Base-by-base conservation (phyloP, 2,113 vertebrate species). In the Halcyon senegalensis region DNA sequence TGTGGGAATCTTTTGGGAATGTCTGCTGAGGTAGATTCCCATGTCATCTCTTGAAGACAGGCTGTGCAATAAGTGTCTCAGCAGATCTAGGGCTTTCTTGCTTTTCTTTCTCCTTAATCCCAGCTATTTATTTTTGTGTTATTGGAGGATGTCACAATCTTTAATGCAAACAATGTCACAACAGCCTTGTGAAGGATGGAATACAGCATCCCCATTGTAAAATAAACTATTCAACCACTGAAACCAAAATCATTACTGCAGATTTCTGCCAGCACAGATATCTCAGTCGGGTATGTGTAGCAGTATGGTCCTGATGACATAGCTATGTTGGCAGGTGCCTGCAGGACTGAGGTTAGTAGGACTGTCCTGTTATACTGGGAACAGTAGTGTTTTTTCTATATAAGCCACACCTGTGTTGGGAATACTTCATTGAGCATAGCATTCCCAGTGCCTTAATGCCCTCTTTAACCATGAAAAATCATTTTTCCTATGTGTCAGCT, bases 271-370 rank as follows among this genome's bases (percentile, higher is more conserved):
- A 5, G 31, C 50, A 30, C 30, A 53, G 67, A 5, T 62, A 17
- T 18, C 27, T 70, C 0, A 0, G 37, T 43, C 31, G 59, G 30
- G 2, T 51, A 13, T 0, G 2, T 23, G 35, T 30, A 55, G 44
- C 8, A 3, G 25, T 56, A 2, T 2, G 3, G 48, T 43, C 56
- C 28, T 75, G 64, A 30, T 50, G 55, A 20, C 28, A 8, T 5
- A 17, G 19, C n/a, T 62, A 0, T 17, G 16, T 12, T 73, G 83
- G 28, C 67, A 63, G 35, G 14, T 89, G 39, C 33, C 30, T 33
- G 5, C 53, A 48, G 59, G 30, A 35, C 25, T 56, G 13, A 9
- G 35, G 12, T 46, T 67, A 50, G 31, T 11, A 74, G 53, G 59
- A n/a, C 21, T 73, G n/a, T 5, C 1, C 6, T 84, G 16, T 17